Base-by-base conservation (phyloP, 2,888 invertebrate genomes). In the Leptopilina drosophilae region DNA sequence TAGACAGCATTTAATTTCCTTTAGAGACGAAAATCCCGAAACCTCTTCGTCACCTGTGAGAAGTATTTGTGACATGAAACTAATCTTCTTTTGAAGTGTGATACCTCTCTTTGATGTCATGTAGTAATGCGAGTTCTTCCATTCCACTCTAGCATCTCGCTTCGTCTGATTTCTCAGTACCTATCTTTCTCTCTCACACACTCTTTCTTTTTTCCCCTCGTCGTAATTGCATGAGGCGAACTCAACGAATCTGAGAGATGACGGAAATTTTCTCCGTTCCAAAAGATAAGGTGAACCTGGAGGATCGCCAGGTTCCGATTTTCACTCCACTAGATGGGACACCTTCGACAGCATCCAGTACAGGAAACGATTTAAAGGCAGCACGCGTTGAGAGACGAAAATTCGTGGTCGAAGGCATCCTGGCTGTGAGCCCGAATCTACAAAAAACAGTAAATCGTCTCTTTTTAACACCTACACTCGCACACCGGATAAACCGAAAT, bases 271-370 rank as follows among this genome's bases (percentile, higher is more conserved):
- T 12, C 20, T 46, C 49, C 79, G 49, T 64, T 20, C 76, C 67
- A 11, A 66, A 42, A 64, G 81, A 82, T 85, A 86, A 88, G 86
- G 86, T 86, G 82, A 85, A 84, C 82, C 85, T 88, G 88, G 89
- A 87, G 81, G 81, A 81, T 84, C 83, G 88, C 88, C 88, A 88
- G 82, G 77, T 76, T 80, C 80, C 81, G 87, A 87, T 89, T 88
- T 87, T 83, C 49, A 49, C 82, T 82, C 59, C 66, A 73, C 14
- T 11, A 64, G 75, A 78, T 67, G 65, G 82, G 69, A 67, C 78
- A 69, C 40, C 59, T 77, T 56, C 80, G 69, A 79, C 79, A 73
- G 49, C 66, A 62, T 66, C 15, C 76, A 59, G 66, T 75, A 76
- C 78, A 84, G 84, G 82, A 86, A 85, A 81, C 84, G 86, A 85